phyloP scores from a whole-genome alignment of 64 coral and sea anemone species.

The Montipora sp. region DNA sequence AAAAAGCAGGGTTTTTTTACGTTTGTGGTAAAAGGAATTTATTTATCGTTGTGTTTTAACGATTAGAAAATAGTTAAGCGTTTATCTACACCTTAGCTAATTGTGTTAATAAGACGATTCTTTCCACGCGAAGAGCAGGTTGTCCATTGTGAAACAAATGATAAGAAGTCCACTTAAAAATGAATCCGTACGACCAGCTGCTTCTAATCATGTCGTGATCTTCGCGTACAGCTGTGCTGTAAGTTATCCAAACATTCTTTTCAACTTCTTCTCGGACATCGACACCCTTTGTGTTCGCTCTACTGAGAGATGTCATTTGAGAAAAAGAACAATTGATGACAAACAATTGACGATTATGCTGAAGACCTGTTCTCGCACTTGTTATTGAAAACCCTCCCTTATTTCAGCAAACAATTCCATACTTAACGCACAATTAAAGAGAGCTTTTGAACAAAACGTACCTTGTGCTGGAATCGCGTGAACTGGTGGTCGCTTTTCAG shows the following conservation, averaged over 20 bases:
- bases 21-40: not conserved
- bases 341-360: constrained; percentile 6
- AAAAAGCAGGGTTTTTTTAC: not conserved
- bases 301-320: constrained; percentile 22
- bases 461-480: not conserved
- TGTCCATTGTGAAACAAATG: constrained; percentile 30
- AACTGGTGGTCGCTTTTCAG: not conserved
- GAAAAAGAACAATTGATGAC: constrained; percentile 27
- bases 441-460: constrained; percentile 13
- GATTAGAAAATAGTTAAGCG: not conserved
- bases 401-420: constrained; percentile 33
- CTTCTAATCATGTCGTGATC: not conserved
- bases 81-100: constrained; percentile 21
- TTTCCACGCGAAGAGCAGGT: constrained; percentile 23
- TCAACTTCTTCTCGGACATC: not conserved
- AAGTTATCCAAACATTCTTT: constrained; percentile 57
- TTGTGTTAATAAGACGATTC: constrained; percentile 34
- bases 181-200: constrained; percentile 20
- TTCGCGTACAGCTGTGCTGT: constrained; percentile 11
- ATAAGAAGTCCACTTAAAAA: constrained; percentile 23
- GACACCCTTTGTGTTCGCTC: not conserved
- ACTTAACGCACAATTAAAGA: constrained; percentile 29
- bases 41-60: not conserved
- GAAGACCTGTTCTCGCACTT: not conserved
- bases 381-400: not conserved